Base-by-base conservation (phyloP, 2,797 vertebrate genomes). In the Brotula barbata region DNA sequence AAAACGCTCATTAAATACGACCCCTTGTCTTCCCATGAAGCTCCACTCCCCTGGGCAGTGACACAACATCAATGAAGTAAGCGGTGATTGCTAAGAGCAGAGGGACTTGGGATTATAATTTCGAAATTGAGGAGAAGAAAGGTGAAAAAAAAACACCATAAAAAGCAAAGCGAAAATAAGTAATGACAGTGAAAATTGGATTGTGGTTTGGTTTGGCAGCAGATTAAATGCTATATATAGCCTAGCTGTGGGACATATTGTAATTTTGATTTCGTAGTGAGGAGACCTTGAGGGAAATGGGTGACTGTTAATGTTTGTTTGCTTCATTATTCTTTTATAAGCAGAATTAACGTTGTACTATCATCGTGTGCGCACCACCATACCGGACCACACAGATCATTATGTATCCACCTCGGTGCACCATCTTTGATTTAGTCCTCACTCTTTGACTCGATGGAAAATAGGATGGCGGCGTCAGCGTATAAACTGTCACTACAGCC, bases 141-240 rank as follows among this genome's bases (percentile, higher is more conserved):
- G 11, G 11, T 2, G 11, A 6, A 33, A 33, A 33, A 33, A 33
- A 6, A 33, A 11, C 31, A 33, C 6, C 31, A 33, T 33, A 56
- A 66, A 58, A 70, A 73, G 59, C 75, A 33, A 47, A 67, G 41
- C 34, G 49, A 37, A 64, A 53, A 58, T 48, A 42, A 79, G 60
- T 46, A 48, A 77, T 45, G 54, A 50, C 64, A 71, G 57, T 58
- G 62, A 69, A 75, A 59, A 20, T 15, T 37, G 61, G 50, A 49
- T 47, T 40, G 64, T 56, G 64, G 58, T 70, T 84, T 69, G 57
- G 31, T 60, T 62, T 75, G 60, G 76, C 74, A 46, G 55, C 33
- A 14, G 55, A 72, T 68, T 55, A 75, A 67, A 72, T 37, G 45
- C 14, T 36, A 42, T 52, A 45, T 64, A 72, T 48, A 59, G n/a